phyloP scores from a whole-genome alignment of 2,888 invertebrate species.

The Heteromurus nitidus region DNA sequence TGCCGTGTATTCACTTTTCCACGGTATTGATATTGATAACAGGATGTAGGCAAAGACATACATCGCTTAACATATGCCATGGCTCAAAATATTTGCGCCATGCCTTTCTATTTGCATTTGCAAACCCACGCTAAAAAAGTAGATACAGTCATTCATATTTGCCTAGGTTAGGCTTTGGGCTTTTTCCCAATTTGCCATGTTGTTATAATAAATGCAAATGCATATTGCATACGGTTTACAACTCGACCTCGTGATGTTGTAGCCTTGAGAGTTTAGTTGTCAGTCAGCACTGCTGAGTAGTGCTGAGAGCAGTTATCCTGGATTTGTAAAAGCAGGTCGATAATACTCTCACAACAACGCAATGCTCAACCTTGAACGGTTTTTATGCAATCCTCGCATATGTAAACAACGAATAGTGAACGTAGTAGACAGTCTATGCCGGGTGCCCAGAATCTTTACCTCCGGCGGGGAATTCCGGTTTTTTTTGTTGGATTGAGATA shows the following conservation, averaged over 20 bases:
- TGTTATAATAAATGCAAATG: conserved; percentile 9
- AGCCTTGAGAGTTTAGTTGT: conserved; percentile 43
- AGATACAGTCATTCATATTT: conserved; percentile 34
- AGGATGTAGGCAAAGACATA: neutral
- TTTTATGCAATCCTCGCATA: neutral
- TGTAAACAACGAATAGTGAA: neutral
- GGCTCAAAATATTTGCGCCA: too few species aligned
- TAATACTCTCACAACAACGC: too few species aligned
- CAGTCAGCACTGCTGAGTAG: too few species aligned
- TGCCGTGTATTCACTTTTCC: too few species aligned
- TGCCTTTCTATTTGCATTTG: neutral
- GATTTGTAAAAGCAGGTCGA: conserved; percentile 47
- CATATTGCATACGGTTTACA: conserved; percentile 14
- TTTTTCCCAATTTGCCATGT: neutral
- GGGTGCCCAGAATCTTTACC: neutral
- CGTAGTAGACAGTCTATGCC: neutral
- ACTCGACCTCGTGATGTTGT: conserved; percentile 1
- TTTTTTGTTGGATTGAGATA: too few species aligned
- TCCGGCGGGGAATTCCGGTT: too few species aligned
- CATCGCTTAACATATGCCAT: conserved; percentile 7
- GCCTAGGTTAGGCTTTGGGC: conserved; percentile 48
- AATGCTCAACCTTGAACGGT: conserved; percentile 32
- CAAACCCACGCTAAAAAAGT: neutral
- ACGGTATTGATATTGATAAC: too few species aligned
- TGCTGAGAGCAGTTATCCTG: conserved; percentile 20